phyloP scores from a whole-genome alignment of 2,113 vertebrate species.

The Phoenicopterus ruber region DNA sequence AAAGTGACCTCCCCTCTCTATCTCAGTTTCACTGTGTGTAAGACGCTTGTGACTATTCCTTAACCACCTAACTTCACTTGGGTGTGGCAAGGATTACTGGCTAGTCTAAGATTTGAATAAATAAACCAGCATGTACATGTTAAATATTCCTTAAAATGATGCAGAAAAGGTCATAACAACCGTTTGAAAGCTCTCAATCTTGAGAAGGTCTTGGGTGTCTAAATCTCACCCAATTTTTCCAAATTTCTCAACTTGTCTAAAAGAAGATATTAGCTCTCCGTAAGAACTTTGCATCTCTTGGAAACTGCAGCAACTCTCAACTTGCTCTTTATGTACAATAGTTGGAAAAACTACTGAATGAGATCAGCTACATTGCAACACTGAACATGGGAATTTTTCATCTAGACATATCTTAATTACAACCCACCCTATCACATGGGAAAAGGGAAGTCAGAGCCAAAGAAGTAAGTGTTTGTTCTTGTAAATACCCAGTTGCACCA shows the following conservation, averaged over 20 bases:
- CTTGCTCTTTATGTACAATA: not conserved
- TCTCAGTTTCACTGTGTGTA: not conserved
- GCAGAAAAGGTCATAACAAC: not conserved
- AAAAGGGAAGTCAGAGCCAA: constrained; percentile 41
- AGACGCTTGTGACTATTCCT: not conserved
- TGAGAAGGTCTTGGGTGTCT: not conserved
- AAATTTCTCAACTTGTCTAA: not conserved
- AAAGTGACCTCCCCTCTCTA: not conserved
- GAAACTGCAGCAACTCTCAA: not conserved
- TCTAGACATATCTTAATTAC: constrained; percentile 26
- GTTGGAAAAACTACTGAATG: not conserved
- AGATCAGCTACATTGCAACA: constrained; percentile 46
- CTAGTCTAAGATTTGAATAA: not conserved
- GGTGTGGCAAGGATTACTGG: not conserved
- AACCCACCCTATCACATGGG: constrained; percentile 52
- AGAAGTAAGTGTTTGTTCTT: constrained; percentile 40
- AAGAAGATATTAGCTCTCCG: not conserved
- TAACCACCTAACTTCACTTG: not conserved
- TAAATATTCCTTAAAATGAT: not conserved
- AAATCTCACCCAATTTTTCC: not conserved
- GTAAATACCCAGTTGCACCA: constrained; percentile 10
- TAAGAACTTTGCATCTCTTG: not conserved
- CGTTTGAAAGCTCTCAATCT: not conserved
- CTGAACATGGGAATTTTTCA: constrained; percentile 32
- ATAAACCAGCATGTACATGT: not conserved